A percentile compares a stretch with the other conserved stretches of the same genome.
Evolutionary conservation across 2,797 vertebrate genomes (phyloP).

Genomic region (Syndactyla subalaris): DNA sequence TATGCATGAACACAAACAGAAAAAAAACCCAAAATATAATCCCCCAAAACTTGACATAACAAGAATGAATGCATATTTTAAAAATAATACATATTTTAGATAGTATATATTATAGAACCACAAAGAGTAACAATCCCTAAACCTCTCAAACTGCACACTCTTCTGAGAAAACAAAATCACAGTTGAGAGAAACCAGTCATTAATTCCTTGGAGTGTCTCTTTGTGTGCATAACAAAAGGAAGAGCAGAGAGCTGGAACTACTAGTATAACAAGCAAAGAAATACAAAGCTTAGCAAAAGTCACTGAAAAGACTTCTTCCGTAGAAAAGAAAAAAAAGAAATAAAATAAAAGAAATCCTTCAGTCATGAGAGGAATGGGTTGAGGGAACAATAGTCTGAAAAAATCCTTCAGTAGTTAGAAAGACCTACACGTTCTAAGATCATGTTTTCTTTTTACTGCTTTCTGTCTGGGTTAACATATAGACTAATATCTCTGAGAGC

Average conservation of each 20-base stretch:
- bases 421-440: not conserved
- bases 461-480: not conserved
- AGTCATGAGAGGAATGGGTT: not conserved
- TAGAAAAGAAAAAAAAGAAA: not conserved
- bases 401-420: not conserved
- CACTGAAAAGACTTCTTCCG: not conserved
- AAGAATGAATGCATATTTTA: not conserved
- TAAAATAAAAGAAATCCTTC: not conserved
- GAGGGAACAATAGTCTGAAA: not conserved
- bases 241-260: not conserved
- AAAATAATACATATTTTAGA: not conserved
- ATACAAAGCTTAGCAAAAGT: constrained; percentile 18
- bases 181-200: not conserved
- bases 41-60: not conserved
- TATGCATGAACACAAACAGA: not conserved
- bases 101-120: not conserved
- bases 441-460: not conserved
- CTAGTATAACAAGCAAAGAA: not conserved
- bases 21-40: not conserved
- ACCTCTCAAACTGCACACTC: not conserved
- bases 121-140: not conserved
- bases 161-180: not conserved
- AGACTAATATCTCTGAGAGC: not conserved
- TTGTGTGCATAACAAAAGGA: constrained; percentile 22
- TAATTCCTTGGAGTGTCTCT: not conserved